Evolutionary conservation across 2,888 invertebrate species (phyloP).

Genomic region (Encarsia formosa): DNA sequence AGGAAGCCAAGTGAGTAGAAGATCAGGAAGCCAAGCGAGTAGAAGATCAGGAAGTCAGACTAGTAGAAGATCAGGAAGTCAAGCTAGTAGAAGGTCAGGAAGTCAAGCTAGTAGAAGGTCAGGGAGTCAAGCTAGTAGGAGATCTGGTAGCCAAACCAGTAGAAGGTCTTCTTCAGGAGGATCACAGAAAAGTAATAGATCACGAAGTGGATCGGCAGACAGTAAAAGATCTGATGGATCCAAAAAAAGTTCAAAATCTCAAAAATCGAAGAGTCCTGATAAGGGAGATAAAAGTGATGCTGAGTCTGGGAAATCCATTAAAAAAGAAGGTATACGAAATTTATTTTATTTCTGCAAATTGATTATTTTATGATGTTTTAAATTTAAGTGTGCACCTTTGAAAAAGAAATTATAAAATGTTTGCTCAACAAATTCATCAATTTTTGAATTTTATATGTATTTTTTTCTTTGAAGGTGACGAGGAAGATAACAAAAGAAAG

Average conservation of each 20-base stretch:
- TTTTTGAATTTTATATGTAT: too few relatives aligned
- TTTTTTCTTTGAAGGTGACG: constrained; percentile 12
- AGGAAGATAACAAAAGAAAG: constrained; percentile 40
- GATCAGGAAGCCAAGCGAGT: constrained; percentile 36
- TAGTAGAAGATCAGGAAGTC: constrained; percentile 29
- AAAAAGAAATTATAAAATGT: too few relatives aligned
- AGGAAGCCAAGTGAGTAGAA: constrained; percentile 37
- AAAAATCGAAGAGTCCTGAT: constrained; percentile 32
- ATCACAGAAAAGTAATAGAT: constrained; percentile 33
- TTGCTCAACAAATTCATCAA: too few relatives aligned
- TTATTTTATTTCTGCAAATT: background rate
- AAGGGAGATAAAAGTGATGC: constrained; percentile 41
- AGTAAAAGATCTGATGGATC: constrained; percentile 28
- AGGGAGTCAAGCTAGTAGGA: constrained; percentile 45
- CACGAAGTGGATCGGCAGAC: constrained; percentile 39
- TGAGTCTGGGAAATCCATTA: constrained; percentile 39
- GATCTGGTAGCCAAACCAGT: constrained; percentile 31
- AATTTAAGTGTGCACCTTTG: too few relatives aligned
- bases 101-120: constrained; percentile 45
- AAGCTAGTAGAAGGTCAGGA: constrained; percentile 38
- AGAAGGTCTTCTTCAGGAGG: constrained; percentile 38
- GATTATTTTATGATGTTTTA: too few relatives aligned
- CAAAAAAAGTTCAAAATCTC: constrained; percentile 21
- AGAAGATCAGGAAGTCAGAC: constrained; percentile 35
- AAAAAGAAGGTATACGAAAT: constrained; percentile 31